Evolutionary conservation across 2,797 vertebrate species (phyloP).

Genomic region (Knipowitschia caucasica): DNA sequence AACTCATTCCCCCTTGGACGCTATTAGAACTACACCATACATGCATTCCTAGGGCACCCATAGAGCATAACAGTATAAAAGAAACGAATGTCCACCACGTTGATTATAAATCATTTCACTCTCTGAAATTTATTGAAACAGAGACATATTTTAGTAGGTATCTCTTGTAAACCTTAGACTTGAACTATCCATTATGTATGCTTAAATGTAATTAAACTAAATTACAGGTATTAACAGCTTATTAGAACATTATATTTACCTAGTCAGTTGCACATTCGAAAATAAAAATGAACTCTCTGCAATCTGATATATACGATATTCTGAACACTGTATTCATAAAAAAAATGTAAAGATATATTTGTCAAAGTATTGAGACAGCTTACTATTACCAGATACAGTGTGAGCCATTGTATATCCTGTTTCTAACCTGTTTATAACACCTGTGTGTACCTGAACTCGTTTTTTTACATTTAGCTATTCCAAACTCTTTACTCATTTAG

Average conservation of each 20-base stretch:
- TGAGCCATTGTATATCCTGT: not conserved
- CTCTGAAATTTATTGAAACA: no score
- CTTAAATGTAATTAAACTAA: no score
- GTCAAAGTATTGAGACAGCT: not conserved
- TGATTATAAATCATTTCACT: no score
- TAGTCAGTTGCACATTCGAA: constrained; percentile 2
- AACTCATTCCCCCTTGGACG: no score
- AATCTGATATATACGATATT: constrained; percentile 1
- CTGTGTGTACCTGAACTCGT: not conserved
- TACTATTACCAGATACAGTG: not conserved
- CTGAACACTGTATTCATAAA: not conserved
- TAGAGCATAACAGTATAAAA: no score
- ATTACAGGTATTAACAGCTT: not conserved
- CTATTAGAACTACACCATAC: no score
- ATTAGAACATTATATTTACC: not conserved
- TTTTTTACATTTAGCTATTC: not conserved
- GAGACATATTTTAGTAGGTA: no score
- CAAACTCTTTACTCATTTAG: not conserved
- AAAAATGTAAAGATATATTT: not conserved
- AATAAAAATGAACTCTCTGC: not conserved
- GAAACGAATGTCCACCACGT: no score
- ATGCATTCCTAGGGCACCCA: no score
- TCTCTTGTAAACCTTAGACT: no score
- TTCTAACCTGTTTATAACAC: not conserved
- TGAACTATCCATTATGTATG: no score